phyloP scores from a whole-genome alignment of 2,113 vertebrate species.

The Saccopteryx leptura region DNA sequence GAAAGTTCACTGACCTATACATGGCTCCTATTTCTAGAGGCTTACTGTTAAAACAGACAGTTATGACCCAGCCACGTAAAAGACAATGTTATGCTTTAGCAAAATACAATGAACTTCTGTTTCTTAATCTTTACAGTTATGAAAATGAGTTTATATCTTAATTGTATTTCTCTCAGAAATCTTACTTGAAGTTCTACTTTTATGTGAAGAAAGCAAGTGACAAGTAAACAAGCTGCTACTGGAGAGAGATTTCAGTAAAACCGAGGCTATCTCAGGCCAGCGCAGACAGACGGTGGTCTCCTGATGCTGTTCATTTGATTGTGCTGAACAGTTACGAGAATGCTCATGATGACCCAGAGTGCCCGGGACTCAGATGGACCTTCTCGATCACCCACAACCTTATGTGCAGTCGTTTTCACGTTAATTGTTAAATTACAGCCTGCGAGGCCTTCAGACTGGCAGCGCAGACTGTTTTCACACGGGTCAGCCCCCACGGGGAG shows the following conservation, averaged over 20 bases:
- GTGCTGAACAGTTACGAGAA: not conserved
- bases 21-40: not conserved
- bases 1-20: not conserved
- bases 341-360: not conserved
- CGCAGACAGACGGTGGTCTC: not conserved
- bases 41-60: not conserved
- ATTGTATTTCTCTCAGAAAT: conserved; percentile 52
- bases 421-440: not conserved
- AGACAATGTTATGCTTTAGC: not conserved
- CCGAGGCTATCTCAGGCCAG: not conserved
- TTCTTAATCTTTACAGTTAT: conserved; percentile 22
- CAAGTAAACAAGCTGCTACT: not conserved
- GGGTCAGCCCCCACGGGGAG: not conserved
- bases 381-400: not conserved
- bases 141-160: not conserved
- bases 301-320: accelerated
- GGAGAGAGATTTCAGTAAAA: not conserved
- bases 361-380: not conserved
- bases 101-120: not conserved
- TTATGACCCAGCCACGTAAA: not conserved
- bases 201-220: not conserved
- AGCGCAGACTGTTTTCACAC: not conserved
- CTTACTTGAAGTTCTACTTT: conserved; percentile 54
- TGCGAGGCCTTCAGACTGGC: not conserved
- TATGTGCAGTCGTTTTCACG: not conserved